Base-by-base conservation (phyloP, 2,888 invertebrate species). In the Lysandra bellargus region DNA sequence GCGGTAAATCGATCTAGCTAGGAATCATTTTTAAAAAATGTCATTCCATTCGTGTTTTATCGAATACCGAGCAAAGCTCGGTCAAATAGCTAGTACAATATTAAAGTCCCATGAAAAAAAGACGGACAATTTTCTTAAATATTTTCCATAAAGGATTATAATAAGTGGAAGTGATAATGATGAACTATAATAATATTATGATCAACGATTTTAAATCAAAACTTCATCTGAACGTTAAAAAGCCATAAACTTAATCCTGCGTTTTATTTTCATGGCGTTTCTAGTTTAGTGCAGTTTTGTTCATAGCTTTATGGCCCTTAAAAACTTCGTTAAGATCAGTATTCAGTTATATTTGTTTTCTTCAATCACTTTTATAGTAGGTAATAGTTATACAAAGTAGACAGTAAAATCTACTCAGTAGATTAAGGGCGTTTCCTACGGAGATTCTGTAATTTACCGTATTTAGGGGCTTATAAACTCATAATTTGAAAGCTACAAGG, bases 281-380 rank as follows among this genome's bases (percentile, higher is more conserved):
- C 33, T 69, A 69, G 69, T 69, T 69, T 37, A 33, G 69, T 69
- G 69, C 69, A 69, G 14, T 64, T 64, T 64, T 69, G 33, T 33
- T 69, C 69, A 69, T 69, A 14, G 33, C 14, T 69, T 69, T 69
- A 69, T 69, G 69, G 69, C 33, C 69, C 14, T 69, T 64, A 69
- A 33, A 69, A 69, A 33, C 33, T 69, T 69, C 69, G 17, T 33
- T 69, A 33, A 23, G 23, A 23, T 23, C 23, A 23, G 23, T 69
- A 4, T 14, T 69, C 33, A 12, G 5, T 30, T 33, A 33, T 64
- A 33, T 33, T 33, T 5, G 64, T 64, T 57, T 57, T 57, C 57
- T 57, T 57, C 17, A 57, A 57, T 17, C 4, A 17, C 17, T 57
- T 57, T 57, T 17, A 57, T 57, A 17, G 57, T 57, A 57, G 17